Percentiles rank a stretch among this genome's conserved stretches.
Conservation (phyloP, 2,113 vertebrate genomes). For the Ascaphus truei region DNA sequence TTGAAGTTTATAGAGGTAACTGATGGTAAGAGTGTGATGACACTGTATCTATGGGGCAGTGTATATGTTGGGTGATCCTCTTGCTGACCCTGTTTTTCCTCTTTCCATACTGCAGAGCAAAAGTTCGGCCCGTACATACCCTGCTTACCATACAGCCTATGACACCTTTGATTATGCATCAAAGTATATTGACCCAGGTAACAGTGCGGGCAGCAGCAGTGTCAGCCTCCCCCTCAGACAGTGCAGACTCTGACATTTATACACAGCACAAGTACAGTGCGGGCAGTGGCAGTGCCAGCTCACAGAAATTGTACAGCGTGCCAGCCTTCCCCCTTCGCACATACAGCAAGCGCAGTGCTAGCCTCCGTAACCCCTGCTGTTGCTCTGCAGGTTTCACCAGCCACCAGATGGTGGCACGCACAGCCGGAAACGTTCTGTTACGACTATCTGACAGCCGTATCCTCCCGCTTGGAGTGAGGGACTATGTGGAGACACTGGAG, state of each 20-base stretch:
- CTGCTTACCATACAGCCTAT: slow-evolving; percentile 84
- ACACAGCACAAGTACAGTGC: no score
- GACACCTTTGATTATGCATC: slow-evolving; percentile 80
- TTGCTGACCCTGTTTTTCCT: neutral
- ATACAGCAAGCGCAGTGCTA: neutral
- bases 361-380: neutral
- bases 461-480: slow-evolving; percentile 69
- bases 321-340: no score
- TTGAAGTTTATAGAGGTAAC: no score
- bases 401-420: slow-evolving; percentile 73
- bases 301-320: no score
- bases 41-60: no score
- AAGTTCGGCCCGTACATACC: slow-evolving; percentile 83
- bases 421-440: slow-evolving; percentile 69
- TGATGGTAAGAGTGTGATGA: no score
- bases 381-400: slow-evolving; percentile 67
- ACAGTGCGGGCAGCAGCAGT: no score
- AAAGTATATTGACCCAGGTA: slow-evolving; percentile 79
- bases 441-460: slow-evolving; percentile 76
- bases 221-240: no score
- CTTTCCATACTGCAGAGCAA: slow-evolving; percentile 57
- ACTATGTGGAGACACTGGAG: slow-evolving; percentile 73
- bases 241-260: no score
- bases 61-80: no score
- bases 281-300: no score